Base-by-base conservation (phyloP, 2,797 vertebrate genomes). In the Tokudaia muenninki region DNA sequence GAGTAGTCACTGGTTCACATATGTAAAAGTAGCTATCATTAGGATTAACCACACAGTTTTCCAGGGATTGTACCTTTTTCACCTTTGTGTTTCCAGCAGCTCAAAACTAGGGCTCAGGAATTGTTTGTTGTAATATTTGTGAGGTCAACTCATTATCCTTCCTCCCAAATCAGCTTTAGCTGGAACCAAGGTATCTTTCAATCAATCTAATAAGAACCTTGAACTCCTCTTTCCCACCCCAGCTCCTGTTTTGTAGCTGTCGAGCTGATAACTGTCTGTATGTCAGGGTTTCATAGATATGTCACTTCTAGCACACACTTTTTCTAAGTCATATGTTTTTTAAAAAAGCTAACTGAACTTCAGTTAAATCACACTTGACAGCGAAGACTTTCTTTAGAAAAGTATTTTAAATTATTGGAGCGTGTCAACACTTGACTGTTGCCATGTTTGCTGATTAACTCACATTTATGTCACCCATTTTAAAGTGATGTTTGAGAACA, bases 381-480 rank as follows among this genome's bases (percentile, higher is more conserved):
- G 74, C 89, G 74, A 96, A 95, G 41, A 13, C 8, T 95, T 92
- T 75, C 89, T 94, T 95, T 75, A 78, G 59, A 83, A 92, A 87
- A 41, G 37, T 52, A n/a, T 77, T 72, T 1, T 80, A 91, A 93
- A 91, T 95, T 94, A 89, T 52, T 80, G 92, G 67, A 80, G 11
- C 75, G 65, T 92, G 75, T 97, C 92, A 96, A 94, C 75, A 94
- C 55, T 57, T 96, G 83, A 88, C 83, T 77, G 6, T 95, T 95
- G 61, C 41, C 61, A 24, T 80, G 44, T 93, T 96, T 96, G 77
- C 90, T 97, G 90, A 90, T 97, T 94, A 96, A 95, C 50, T 96
- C 75, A 90, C 47, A 95, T 80, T 96, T 87, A 65, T 83, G 75
- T 94, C 79, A 95, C 4, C 52, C 75, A 84, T 87, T 93, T 95